Evolutionary conservation across 2,888 invertebrate species (phyloP).

Genomic region (Agriotes lineatus): DNA sequence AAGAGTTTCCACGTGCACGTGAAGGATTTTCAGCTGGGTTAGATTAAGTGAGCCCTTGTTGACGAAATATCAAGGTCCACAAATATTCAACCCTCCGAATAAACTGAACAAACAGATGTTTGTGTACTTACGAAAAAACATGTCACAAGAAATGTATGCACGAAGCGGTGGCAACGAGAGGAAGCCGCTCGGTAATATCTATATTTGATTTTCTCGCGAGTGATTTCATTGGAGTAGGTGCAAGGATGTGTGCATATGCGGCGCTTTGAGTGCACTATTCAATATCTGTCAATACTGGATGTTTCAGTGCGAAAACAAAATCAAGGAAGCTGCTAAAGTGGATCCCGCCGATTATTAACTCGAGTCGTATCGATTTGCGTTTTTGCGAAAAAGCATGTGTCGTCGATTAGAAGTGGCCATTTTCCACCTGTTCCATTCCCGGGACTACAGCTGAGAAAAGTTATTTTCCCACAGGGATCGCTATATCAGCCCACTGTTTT

Average conservation of each 20-base stretch:
- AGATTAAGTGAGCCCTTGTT: conserved; percentile 31
- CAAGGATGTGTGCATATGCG: conserved; percentile 38
- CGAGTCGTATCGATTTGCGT: neutral
- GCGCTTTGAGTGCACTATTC: conserved; percentile 32
- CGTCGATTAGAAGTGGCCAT: conserved; percentile 20
- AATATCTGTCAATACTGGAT: conserved; percentile 28
- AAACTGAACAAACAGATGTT: conserved; percentile 28
- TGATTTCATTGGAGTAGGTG: conserved; percentile 47
- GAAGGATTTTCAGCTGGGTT: neutral
- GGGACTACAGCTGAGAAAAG: conserved; percentile 4
- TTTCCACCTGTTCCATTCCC: conserved; percentile 26
- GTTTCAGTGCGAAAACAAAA: neutral
- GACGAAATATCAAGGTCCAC: conserved; percentile 31
- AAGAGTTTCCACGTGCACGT: neutral
- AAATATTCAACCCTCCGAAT: conserved; percentile 35
- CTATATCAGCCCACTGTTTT: conserved; percentile 31
- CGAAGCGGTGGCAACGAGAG: conserved; percentile 20
- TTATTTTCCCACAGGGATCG: conserved; percentile 30
- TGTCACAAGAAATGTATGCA: conserved; percentile 32
- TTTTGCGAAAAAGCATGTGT: neutral
- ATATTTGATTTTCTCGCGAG: conserved; percentile 50
- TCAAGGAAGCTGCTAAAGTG: too few relatives aligned
- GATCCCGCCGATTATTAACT: too few relatives aligned
- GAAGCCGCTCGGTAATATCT: conserved; percentile 44
- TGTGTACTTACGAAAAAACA: conserved; percentile 31